Conservation (phyloP, 30 jellyfish, hydroid and myxozoan genomes). For the Catostylus mosaicus region DNA sequence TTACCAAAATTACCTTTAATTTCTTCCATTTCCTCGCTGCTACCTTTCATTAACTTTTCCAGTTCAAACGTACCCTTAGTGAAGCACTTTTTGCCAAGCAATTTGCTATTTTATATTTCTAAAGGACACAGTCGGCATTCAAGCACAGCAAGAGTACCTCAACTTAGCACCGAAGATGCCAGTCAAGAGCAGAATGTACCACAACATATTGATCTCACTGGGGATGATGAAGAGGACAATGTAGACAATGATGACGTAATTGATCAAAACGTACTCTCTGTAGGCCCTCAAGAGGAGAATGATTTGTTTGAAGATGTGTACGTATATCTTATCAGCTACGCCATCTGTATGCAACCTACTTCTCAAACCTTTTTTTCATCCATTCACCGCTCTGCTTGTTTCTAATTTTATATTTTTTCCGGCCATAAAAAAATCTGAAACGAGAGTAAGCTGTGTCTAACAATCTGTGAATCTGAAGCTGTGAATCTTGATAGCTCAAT, state of each 20-base stretch:
- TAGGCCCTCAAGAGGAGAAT: conserved; percentile 49
- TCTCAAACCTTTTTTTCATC: not conserved
- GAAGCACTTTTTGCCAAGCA: no score
- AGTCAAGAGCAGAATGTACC: conserved; percentile 98
- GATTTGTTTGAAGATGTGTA: conserved; percentile 51
- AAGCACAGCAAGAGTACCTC: conserved; percentile 59
- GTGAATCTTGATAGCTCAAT: no score
- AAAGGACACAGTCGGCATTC: conserved; percentile 59
- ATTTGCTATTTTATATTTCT: not conserved
- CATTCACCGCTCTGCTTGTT: no score
- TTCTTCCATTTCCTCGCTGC: no score
- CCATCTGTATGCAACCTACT: not conserved
- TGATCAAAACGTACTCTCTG: conserved; percentile 39
- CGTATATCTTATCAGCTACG: not conserved
- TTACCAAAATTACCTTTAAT: no score
- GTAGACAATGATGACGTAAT: conserved; percentile 54
- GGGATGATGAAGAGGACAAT: conserved; percentile 89
- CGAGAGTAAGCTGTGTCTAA: not conserved
- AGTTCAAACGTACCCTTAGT: no score
- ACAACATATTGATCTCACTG: conserved; percentile 93
- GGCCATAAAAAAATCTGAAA: not conserved
- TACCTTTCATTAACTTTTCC: no score
- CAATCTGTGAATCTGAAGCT: not conserved
- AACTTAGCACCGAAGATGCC: conserved; percentile 66
- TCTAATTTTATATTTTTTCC: no score